Conservation (phyloP, 1,140 invertebrate genomes). For the Eueides isabella region DNA sequence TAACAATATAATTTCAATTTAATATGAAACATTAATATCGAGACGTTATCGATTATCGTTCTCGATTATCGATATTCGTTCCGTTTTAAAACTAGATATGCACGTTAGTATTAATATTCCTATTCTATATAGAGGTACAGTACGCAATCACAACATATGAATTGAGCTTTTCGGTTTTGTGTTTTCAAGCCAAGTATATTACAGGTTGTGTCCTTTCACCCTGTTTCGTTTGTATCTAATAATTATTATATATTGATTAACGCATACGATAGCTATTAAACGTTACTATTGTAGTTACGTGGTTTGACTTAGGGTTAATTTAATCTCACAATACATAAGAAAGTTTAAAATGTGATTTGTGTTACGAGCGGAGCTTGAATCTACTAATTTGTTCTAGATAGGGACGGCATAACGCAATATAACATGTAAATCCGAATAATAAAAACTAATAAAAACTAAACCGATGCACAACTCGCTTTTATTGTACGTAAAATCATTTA, state of each 20-base stretch:
- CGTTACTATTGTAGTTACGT: not conserved
- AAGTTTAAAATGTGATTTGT: not conserved
- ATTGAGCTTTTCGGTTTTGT: constrained; percentile 8
- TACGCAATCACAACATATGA: constrained; percentile 40
- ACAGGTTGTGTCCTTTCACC: not conserved
- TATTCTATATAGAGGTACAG: constrained; percentile 41
- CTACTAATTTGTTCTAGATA: not conserved
- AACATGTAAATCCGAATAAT: constrained; percentile 3
- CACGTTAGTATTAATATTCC: constrained; percentile 2
- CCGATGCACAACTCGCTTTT: constrained; percentile 8
- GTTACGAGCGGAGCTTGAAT: not conserved
- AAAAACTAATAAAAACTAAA: constrained; percentile 18
- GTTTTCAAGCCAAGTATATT: not conserved
- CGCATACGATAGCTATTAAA: not conserved
- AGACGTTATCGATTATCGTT: not conserved
- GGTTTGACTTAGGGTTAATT: not conserved
- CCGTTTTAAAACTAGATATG: not conserved
- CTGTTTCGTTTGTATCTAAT: not conserved
- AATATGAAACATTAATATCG: constrained; percentile 15
- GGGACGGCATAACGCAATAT: constrained; percentile 32
- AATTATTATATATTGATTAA: not conserved
- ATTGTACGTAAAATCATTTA: constrained; percentile 24
- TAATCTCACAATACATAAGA: not conserved
- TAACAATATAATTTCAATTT: constrained; percentile 47
- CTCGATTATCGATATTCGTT: constrained; percentile 2